Percentiles rank a stretch among this genome's conserved stretches.
Evolutionary conservation across 53 echinoderm and acorn worm genomes (phyloP).

Genomic region (Antedon mediterranea): DNA sequence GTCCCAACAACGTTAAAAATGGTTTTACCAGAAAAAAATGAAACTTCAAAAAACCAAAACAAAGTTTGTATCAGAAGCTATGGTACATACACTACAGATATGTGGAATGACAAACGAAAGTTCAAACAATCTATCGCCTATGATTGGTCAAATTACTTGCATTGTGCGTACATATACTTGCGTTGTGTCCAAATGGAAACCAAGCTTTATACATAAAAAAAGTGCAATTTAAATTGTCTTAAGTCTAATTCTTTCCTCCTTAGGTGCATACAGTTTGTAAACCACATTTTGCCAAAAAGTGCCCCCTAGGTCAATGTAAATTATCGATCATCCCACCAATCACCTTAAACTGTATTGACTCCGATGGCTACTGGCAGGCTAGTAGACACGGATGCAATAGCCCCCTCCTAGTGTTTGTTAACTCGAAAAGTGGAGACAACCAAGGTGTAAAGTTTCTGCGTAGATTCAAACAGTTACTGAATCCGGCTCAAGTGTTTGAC

Average conservation of each 20-base stretch:
- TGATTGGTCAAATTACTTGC: background rate
- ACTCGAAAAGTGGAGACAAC: slow-evolving; percentile 97
- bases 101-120: too few relatives aligned
- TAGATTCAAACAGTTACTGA: slow-evolving; percentile 88
- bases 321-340: slow-evolving; percentile 88
- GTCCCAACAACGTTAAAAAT: too few relatives aligned
- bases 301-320: slow-evolving; percentile 86
- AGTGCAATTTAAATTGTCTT: too few relatives aligned
- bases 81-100: too few relatives aligned
- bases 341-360: slow-evolving; percentile 87
- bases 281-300: slow-evolving; percentile 71
- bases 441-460: slow-evolving; percentile 96
- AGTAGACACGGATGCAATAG: slow-evolving; percentile 79
- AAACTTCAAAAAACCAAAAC: too few relatives aligned
- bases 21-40: too few relatives aligned
- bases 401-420: slow-evolving; percentile 93
- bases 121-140: too few relatives aligned
- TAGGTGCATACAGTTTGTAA: slow-evolving; percentile 83
- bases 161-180: too few relatives aligned
- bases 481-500: slow-evolving; percentile 97
- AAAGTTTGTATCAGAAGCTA: too few relatives aligned
- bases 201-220: too few relatives aligned
- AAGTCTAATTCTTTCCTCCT: too few relatives aligned
- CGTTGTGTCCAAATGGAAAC: too few relatives aligned
- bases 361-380: slow-evolving; percentile 97